Conservation (phyloP, 2,888 invertebrate species). For the Anticlea derivata region DNA sequence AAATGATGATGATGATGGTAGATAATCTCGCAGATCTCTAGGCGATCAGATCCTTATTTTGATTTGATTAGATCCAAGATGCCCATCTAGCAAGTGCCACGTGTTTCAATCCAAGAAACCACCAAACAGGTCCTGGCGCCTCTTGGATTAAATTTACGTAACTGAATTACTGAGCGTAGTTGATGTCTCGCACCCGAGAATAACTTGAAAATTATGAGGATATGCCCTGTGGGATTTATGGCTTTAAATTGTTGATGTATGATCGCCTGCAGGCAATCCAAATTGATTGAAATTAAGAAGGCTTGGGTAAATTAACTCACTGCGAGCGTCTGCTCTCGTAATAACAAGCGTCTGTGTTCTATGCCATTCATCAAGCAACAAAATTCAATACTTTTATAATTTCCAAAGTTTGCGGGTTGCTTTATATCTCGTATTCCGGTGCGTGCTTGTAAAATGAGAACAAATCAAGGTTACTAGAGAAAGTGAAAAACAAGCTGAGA, state of each 20-base stretch:
- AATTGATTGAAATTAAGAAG: slow-evolving; percentile 7
- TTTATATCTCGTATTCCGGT: no score
- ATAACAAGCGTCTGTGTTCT: no score
- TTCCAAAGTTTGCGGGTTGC: no score
- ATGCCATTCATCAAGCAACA: no score
- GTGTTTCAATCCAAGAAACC: slow-evolving; percentile 40
- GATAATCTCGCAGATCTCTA: no score
- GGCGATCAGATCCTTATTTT: no score
- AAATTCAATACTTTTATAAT: no score
- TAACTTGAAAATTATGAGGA: slow-evolving; percentile 29
- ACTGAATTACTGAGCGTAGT: slow-evolving; percentile 59
- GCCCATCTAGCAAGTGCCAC: slow-evolving; percentile 5
- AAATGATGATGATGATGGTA: no score
- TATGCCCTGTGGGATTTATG: slow-evolving; percentile 20
- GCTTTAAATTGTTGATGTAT: slow-evolving; percentile 16
- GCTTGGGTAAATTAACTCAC: not conserved
- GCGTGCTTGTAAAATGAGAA: no score
- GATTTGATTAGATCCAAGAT: no score
- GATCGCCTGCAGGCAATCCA: slow-evolving; percentile 10
- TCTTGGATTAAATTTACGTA: slow-evolving; percentile 67
- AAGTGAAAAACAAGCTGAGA: no score
- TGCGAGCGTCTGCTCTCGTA: not conserved
- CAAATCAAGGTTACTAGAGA: no score
- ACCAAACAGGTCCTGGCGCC: slow-evolving; percentile 48
- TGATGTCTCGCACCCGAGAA: slow-evolving; percentile 42